phyloP scores from a whole-genome alignment of 2,888 invertebrate genomes.

The Glyphotaelius pellucidus region DNA sequence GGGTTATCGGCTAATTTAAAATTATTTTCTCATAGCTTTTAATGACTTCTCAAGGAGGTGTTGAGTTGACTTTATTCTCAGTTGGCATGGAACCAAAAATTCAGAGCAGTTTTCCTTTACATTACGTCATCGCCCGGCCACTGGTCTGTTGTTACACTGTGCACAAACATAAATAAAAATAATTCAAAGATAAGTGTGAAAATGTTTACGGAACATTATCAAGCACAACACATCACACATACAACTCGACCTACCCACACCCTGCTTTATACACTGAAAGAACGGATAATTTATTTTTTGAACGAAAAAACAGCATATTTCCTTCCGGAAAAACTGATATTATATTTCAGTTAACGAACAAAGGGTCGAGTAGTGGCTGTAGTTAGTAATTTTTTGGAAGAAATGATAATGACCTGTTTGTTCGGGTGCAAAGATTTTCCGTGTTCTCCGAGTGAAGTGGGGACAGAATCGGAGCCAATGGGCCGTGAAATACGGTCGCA shows the following conservation, averaged over 20 bases:
- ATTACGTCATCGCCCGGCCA: not conserved
- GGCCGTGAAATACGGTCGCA: conserved; percentile 58
- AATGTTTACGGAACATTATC: conserved; percentile 38
- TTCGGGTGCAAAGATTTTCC: not conserved
- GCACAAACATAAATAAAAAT: conserved; percentile 16
- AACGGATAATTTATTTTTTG: not conserved
- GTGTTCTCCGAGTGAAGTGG: not conserved
- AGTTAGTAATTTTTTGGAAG: not conserved
- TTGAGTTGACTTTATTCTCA: too few species aligned
- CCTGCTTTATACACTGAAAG: not conserved
- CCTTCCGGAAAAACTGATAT: not conserved
- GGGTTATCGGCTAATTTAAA: too few species aligned
- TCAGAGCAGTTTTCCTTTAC: too few species aligned
- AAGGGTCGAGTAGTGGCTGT: too few species aligned
- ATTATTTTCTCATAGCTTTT: too few species aligned
- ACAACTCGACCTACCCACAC: not conserved
- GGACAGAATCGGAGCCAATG: conserved; percentile 57
- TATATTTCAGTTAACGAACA: not conserved
- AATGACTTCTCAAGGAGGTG: too few species aligned
- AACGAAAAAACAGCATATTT: not conserved
- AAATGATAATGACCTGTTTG: not conserved
- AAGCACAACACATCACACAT: conserved; percentile 27
- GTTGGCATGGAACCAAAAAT: too few species aligned
- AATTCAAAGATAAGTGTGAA: conserved; percentile 4
- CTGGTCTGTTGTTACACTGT: not conserved